A percentile compares a stretch with the other conserved stretches of the same genome.
Conservation (phyloP, 2,797 vertebrate species). For the Periophthalmus magnuspinnatus region DNA sequence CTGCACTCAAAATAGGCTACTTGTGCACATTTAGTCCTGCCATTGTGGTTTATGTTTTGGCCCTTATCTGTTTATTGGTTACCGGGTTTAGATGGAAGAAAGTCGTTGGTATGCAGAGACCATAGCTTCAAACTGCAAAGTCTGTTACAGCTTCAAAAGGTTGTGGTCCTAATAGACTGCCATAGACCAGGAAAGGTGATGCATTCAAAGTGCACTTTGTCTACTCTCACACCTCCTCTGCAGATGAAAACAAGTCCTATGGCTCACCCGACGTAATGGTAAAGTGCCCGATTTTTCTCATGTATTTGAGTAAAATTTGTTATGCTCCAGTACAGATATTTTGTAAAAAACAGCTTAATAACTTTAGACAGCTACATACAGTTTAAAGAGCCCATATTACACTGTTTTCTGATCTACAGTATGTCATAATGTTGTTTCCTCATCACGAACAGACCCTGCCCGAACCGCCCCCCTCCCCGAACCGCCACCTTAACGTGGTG, state of each 20-base stretch:
- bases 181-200: not conserved
- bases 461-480: too few species aligned
- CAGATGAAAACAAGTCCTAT: not conserved
- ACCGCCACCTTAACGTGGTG: too few species aligned
- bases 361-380: too few species aligned
- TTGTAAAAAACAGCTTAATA: too few species aligned
- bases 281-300: too few species aligned
- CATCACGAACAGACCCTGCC: too few species aligned
- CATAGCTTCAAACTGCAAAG: not conserved
- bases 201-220: slow-evolving; percentile 2
- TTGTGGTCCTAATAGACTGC: slow-evolving; percentile 9
- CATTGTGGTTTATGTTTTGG: not conserved
- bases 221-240: not conserved
- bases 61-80: not conserved
- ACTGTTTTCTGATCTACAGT: too few species aligned
- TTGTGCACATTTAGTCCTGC: not conserved
- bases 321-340: too few species aligned
- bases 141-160: slow-evolving; percentile 5
- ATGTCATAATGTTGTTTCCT: too few species aligned
- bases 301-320: too few species aligned
- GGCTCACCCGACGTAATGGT: not conserved
- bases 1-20: not conserved
- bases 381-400: too few species aligned
- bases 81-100: not conserved
- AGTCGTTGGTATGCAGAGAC: not conserved